These are phyloP conservation scores for Drosophila triauraria DNA, from an alignment of 1,140 invertebrate species.

Conservation along the genomic window DNA sequence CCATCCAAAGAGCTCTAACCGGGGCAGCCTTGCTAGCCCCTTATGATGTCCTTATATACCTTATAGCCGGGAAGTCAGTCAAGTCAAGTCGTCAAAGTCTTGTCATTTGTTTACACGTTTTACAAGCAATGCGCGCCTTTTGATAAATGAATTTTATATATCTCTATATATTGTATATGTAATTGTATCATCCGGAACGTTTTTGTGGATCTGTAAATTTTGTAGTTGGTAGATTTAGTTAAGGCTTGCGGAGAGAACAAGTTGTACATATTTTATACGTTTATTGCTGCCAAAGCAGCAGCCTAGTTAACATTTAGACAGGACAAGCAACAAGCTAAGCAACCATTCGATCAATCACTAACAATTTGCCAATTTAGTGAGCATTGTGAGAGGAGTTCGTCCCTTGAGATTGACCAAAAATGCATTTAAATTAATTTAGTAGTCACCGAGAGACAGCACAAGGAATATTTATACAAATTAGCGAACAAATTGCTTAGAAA, in stretches of 20 bases:
- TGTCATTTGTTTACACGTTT: constrained; percentile 61
- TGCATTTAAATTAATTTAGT: constrained; percentile 76
- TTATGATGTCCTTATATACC: constrained; percentile 63
- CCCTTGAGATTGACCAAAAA: constrained; percentile 64
- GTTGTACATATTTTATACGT: constrained; percentile 80
- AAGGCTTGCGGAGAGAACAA: constrained; percentile 43
- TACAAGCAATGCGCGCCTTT: constrained; percentile 62
- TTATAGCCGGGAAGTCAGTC: constrained; percentile 25
- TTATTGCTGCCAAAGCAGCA: constrained; percentile 54
- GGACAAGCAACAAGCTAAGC: not conserved
- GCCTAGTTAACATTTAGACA: constrained; percentile 77
- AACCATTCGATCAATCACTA: constrained; percentile 48
- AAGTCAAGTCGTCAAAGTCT: constrained; percentile 20
- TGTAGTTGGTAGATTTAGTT: constrained; percentile 76
- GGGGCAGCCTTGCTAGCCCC: constrained; percentile 53
- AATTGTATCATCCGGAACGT: constrained; percentile 23
- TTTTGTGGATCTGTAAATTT: constrained; percentile 77
- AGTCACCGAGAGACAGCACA: constrained; percentile 37
- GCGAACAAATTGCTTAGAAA: constrained; percentile 50
- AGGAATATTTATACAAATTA: constrained; percentile 27
- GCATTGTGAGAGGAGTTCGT: constrained; percentile 37
- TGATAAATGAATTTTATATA: constrained; percentile 54
- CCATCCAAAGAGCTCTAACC: constrained; percentile 70
- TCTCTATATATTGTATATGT: constrained; percentile 37
- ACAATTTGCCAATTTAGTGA: constrained; percentile 69